Evolutionary conservation across 2,113 vertebrate species (phyloP), one percentile per base, ranked within the genome.

Genomic region (Rhineura floridana): DNA sequence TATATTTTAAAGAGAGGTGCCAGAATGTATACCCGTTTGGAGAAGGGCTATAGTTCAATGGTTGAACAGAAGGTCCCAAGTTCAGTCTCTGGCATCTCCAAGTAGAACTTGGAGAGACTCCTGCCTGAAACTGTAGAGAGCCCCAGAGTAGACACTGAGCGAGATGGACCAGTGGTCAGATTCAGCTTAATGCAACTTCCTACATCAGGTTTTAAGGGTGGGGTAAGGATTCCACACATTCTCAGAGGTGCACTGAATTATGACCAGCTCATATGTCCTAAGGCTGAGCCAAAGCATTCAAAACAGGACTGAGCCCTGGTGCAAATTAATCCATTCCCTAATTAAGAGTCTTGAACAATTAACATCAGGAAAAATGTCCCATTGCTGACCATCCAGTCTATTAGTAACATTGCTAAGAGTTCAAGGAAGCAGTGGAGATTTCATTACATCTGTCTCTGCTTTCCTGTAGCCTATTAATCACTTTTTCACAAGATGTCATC

Each of bases 381-480:
- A n/a, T 2, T 48, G 80, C 55, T 50, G 78, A 77, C 65, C 19
- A 70, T 63, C 72, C n/a, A 4, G 33, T 3, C 76, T 73, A 76
- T 67, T 84, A 39, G 46, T 0, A 50, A 59, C 9, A 0, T 12
- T 59, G 46, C 59, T 44, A 52, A 30, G 72, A 50, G 30, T 73
- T 67, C 83, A 82, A 3, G 69, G 63, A 77, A 62, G 48, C 55
- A 21, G 13, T 36, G 17, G 91, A 72, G 92, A 77, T 87, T 90
- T 81, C 84, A 81, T 87, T 90, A 80, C 25, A 87, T 81, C 65
- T n/a, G 0, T 85, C 89, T n/a, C 25, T 87, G 93, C 91, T 94
- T 88, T 87, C 92, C 91, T 86, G 48, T 70, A 94, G 92, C 91
- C 94, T 94, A 95, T 93, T 94, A 93, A 94, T 90, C 93, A 94